These are phyloP conservation scores for Euura saliciscinereae DNA, from an alignment of 1,140 invertebrate genomes.

Conservation along the genomic window DNA sequence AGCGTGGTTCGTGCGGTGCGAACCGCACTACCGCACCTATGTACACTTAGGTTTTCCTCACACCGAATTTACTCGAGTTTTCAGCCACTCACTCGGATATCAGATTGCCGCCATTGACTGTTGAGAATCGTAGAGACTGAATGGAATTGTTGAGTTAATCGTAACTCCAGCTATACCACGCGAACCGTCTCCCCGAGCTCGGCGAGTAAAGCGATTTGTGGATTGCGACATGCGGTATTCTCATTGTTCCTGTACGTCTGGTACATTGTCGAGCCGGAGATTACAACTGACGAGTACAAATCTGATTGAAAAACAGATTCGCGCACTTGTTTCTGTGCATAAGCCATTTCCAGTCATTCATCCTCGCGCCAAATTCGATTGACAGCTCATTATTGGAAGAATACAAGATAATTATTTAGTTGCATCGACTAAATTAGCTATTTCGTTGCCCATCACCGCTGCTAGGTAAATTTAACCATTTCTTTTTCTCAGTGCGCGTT, in stretches of 20 bases:
- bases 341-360: background rate
- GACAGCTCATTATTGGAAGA: background rate
- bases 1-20: background rate
- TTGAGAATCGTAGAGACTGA: background rate
- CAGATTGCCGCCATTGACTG: background rate
- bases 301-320: background rate
- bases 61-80: background rate
- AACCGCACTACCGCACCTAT: slow-evolving; percentile 6
- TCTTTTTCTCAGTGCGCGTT: too few species aligned
- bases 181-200: background rate
- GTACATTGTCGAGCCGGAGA: background rate
- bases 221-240: background rate
- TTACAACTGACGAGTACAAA: background rate
- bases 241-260: background rate
- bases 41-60: slow-evolving; percentile 4
- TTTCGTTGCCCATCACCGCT: too few species aligned
- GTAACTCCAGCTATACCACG: background rate
- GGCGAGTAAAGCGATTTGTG: background rate
- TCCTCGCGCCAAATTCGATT: background rate
- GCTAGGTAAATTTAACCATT: too few species aligned
- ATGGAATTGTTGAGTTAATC: slow-evolving; percentile 4
- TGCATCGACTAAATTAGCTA: too few species aligned
- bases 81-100: background rate
- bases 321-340: background rate
- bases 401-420: too few species aligned